Conservation (phyloP, 1,140 invertebrate species). For the Rhopalosiphum padi region DNA sequence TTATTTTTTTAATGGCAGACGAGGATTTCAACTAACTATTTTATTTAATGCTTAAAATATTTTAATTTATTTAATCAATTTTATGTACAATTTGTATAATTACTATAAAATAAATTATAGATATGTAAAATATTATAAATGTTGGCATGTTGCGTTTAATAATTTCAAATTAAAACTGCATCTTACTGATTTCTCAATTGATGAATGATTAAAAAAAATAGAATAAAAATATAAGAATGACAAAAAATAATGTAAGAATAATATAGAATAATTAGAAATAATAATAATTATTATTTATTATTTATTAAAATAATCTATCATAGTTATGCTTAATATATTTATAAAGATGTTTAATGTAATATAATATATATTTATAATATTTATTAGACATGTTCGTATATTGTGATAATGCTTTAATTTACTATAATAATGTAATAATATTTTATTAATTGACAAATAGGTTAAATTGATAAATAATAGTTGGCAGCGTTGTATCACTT, state of each 20-base stretch:
- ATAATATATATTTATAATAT: neutral
- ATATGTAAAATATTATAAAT: neutral
- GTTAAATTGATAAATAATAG: neutral
- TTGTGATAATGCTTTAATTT: neutral
- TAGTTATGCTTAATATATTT: neutral
- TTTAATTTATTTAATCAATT: neutral
- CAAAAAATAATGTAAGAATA: no score
- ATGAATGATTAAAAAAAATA: neutral
- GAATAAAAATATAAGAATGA: no score
- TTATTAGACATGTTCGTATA: neutral
- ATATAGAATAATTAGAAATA: no score
- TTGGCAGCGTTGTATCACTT: neutral
- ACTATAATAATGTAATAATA: neutral
- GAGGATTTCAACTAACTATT: neutral
- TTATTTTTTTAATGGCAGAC: neutral
- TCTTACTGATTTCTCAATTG: neutral
- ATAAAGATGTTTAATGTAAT: neutral
- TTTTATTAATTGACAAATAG: neutral
- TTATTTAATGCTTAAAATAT: neutral
- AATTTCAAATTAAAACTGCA: neutral
- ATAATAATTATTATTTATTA: no score
- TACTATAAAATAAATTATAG: neutral
- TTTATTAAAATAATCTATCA: no score
- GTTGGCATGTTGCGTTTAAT: neutral
- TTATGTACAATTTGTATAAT: slow-evolving; percentile 1